A percentile compares a stretch with the other conserved stretches of the same genome.
phyloP scores from a whole-genome alignment of 2,888 invertebrate genomes.

The Torymus aiolomorphi region DNA sequence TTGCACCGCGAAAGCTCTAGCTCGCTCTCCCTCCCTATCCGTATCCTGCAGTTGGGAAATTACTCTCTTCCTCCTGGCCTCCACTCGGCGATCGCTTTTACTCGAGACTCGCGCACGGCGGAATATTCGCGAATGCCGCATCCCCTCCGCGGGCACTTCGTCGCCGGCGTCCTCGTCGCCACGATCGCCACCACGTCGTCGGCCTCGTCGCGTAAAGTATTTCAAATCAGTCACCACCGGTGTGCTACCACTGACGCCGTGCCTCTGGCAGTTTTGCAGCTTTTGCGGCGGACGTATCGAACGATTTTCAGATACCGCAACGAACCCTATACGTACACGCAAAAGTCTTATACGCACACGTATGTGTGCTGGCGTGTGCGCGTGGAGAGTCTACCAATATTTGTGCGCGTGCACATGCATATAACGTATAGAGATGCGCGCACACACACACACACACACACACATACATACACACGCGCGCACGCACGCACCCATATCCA shows the following conservation, averaged over 20 bases:
- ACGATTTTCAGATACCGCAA: slow-evolving; percentile 39
- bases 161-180: neutral
- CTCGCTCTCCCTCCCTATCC: too few species aligned
- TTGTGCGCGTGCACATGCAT: too few species aligned
- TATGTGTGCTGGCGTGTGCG: too few species aligned
- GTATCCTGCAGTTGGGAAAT: slow-evolving; percentile 22
- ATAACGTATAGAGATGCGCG: too few species aligned
- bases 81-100: slow-evolving; percentile 32
- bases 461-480: too few species aligned
- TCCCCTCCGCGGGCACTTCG: neutral
- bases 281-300: slow-evolving; percentile 1
- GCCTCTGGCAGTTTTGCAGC: slow-evolving; percentile 23
- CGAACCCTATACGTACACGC: too few species aligned
- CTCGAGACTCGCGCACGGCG: neutral
- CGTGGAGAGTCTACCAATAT: too few species aligned
- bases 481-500: too few species aligned
- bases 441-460: too few species aligned
- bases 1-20: neutral
- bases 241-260: neutral
- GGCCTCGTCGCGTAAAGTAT: slow-evolving; percentile 43
- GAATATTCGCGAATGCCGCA: slow-evolving; percentile 25
- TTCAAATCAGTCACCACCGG: slow-evolving; percentile 11
- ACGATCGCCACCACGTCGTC: neutral
- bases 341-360: too few species aligned
- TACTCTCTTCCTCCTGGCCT: neutral